These are phyloP conservation scores for Neotoxoptera formosana DNA, from an alignment of 1,140 invertebrate genomes.

Conservation along the genomic window DNA sequence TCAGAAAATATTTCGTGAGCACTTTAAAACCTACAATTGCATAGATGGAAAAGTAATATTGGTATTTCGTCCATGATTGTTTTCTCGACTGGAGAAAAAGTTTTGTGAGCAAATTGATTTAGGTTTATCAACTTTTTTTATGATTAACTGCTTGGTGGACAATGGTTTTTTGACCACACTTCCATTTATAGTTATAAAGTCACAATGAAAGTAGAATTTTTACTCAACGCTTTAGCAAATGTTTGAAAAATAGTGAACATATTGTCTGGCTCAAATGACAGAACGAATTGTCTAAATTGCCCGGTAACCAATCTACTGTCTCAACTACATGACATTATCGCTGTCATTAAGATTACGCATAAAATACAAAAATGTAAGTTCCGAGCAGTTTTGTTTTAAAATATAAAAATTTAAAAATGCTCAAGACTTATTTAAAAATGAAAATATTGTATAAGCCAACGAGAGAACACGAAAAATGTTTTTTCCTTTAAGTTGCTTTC, in stretches of 20 bases:
- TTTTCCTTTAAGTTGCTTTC: neutral
- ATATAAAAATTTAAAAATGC: neutral
- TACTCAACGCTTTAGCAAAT: neutral
- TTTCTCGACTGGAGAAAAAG: neutral
- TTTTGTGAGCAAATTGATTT: neutral
- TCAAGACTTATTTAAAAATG: neutral
- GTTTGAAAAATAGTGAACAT: neutral
- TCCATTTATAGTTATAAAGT: neutral
- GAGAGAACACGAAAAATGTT: neutral
- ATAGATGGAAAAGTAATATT: neutral
- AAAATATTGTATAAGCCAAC: neutral
- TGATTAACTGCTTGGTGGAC: neutral
- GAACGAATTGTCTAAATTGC: neutral
- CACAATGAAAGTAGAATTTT: neutral
- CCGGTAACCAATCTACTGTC: neutral
- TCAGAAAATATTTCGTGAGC: neutral
- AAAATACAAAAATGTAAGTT: neutral
- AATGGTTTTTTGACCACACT: neutral
- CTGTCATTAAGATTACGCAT: neutral
- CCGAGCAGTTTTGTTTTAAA: neutral
- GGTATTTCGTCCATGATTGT: neutral
- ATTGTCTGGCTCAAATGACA: neutral
- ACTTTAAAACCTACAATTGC: neutral
- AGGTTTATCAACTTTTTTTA: neutral
- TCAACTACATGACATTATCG: neutral